These are phyloP conservation scores for Poecilobothrus nobilitatus DNA, from an alignment of 2,888 invertebrate genomes.

Conservation along the genomic window DNA sequence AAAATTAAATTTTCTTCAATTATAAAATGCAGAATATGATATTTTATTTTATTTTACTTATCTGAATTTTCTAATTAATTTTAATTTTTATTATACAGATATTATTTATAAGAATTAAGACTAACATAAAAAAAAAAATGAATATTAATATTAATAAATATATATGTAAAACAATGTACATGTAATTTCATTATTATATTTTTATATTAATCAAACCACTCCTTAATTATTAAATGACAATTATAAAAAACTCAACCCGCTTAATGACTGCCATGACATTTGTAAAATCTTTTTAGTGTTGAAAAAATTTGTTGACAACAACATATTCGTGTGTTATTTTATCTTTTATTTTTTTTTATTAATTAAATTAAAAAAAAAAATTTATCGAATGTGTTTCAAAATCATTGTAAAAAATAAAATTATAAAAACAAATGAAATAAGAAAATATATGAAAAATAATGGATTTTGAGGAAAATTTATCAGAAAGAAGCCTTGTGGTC, in stretches of 20 bases:
- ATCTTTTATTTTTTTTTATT: not conserved
- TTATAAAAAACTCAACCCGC: not conserved
- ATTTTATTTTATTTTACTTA: no score
- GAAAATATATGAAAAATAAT: not conserved
- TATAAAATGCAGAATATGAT: no score
- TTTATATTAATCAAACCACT: no score
- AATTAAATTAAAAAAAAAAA: not conserved
- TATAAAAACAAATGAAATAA: not conserved
- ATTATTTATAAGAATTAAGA: no score
- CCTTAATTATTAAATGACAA: no score
- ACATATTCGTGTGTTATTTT: not conserved
- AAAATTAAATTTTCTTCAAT: no score
- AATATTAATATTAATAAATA: no score
- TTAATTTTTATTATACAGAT: no score
- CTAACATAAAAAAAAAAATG: no score
- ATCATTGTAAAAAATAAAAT: not conserved
- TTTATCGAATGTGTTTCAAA: not conserved
- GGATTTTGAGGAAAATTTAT: not conserved
- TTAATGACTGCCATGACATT: not conserved
- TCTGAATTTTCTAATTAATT: no score
- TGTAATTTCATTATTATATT: no score
- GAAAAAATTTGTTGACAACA: slow-evolving; percentile 3
- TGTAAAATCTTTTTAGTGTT: not conserved
- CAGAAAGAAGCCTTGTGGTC: not conserved
- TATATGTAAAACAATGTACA: no score